Conservation (phyloP, 2,113 vertebrate species). For the Triplophysa siluroides region DNA sequence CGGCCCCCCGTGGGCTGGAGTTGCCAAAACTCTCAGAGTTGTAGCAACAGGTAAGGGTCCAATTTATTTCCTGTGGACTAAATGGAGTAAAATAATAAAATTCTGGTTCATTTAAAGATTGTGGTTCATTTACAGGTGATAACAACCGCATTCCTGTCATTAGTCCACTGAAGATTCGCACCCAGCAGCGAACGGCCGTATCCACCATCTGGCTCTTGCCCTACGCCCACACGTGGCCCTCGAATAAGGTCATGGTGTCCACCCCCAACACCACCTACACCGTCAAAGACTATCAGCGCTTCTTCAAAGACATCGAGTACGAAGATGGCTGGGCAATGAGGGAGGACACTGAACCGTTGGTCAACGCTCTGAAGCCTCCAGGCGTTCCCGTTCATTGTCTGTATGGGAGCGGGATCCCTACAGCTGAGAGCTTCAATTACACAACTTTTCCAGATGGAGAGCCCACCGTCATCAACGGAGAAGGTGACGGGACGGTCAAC, state of each 20-base stretch:
- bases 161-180: slow-evolving; percentile 87
- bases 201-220: slow-evolving; percentile 93
- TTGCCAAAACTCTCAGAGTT: slow-evolving; percentile 92
- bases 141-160: slow-evolving; percentile 94
- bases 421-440: slow-evolving; percentile 82
- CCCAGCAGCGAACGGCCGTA: slow-evolving; percentile 90
- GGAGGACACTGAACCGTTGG: slow-evolving; percentile 83
- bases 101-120: background rate
- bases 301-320: slow-evolving; percentile 87
- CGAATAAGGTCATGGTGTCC: slow-evolving; percentile 82
- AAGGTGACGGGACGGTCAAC: slow-evolving; percentile 96
- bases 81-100: background rate
- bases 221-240: slow-evolving; percentile 85
- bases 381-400: slow-evolving; percentile 88
- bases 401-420: slow-evolving; percentile 84
- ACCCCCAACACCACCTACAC: slow-evolving; percentile 92
- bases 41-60: slow-evolving; percentile 83
- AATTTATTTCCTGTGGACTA: background rate
- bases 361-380: slow-evolving; percentile 75
- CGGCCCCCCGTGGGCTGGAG: slow-evolving; percentile 92
- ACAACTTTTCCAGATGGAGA: slow-evolving; percentile 87
- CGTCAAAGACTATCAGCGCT: slow-evolving; percentile 78
- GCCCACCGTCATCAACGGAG: slow-evolving; percentile 78
- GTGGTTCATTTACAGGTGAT: slow-evolving; percentile 78
- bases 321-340: slow-evolving; percentile 92